These are phyloP conservation scores for Zaprionus lineosus DNA, from an alignment of 2,888 invertebrate genomes.

Conservation along the genomic window DNA sequence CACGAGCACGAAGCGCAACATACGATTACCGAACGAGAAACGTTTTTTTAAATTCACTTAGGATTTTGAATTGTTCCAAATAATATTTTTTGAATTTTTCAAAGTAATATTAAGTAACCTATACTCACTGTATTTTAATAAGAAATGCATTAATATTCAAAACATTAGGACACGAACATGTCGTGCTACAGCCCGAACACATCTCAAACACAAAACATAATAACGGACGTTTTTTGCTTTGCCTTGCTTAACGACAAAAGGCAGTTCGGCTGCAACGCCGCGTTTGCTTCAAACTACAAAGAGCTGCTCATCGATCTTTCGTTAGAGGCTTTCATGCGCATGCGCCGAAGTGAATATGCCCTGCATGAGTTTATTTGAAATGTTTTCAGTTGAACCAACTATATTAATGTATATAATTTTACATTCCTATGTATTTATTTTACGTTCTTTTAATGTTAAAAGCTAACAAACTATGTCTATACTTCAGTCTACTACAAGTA, in stretches of 20 bases:
- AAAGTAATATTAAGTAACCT: no score
- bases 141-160: no score
- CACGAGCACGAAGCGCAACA: conserved; percentile 4
- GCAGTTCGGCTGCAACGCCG: conserved; percentile 23
- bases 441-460: no score
- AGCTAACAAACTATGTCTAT: no score
- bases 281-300: conserved; percentile 45
- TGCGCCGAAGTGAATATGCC: conserved; percentile 53
- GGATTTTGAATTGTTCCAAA: not conserved
- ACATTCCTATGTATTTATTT: not conserved
- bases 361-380: conserved; percentile 23
- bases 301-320: conserved; percentile 52
- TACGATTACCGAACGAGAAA: no score
- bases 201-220: conserved; percentile 36
- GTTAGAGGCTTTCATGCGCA: conserved; percentile 28
- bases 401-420: not conserved
- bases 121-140: no score
- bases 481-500: no score
- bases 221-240: conserved; percentile 53
- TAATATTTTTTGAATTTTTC: no score
- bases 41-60: not conserved
- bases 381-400: no score
- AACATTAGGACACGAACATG: not conserved
- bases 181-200: conserved; percentile 10
- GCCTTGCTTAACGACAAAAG: conserved; percentile 35